Evolutionary conservation across 2,797 vertebrate species (phyloP), one percentile per base, ranked within the genome.

Genomic region (Calcarius lapponicus): DNA sequence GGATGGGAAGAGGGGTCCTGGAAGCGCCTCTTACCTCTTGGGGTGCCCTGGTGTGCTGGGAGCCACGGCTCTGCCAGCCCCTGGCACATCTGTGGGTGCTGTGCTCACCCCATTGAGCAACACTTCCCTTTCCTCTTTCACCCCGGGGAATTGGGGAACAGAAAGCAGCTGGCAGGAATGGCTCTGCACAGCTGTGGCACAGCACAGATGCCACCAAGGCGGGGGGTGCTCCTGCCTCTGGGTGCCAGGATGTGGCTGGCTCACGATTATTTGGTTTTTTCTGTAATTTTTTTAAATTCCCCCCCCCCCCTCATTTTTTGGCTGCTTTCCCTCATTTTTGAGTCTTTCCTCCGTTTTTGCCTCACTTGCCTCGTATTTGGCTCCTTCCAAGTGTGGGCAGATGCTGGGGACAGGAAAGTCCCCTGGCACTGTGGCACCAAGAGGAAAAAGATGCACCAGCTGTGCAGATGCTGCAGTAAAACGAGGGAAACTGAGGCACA

Each of bases 171-270:
- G 69, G 58, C 50, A 48, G 58, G 5, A 9, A 19, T 5, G 21
- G 81, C 32, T 36, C 43, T 66, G 51, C 29, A 0, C 0, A 22
- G 45, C 45, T 18, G 9, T 4, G 65, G 42, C 47, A 60, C 0
- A 2, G 75, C 50, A 34, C 54, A 67, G 17, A 14, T 17, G 85
- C 21, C 80, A 75, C 57, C 22, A 2, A 22, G 19, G 34, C 24
- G 18, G 4, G 34, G 25, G 4, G 3, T 4, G 4, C 1, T 11
- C 8, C 38, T 62, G 32, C 14, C 19, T 3, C 0, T 1, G 2
- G 4, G 21, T 25, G 12, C 9, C 50, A 31, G 56, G 17, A 21
- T 29, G 18, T 0, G 0, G 12, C 8, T 0, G 0, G 53, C 12
- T 57, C 10, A 9, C 24, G 32, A 24, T 54, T 40, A 67, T 45